These are phyloP conservation scores for Crossaster papposus DNA, from an alignment of 53 echinoderm and acorn worm genomes.

Conservation along the genomic window DNA sequence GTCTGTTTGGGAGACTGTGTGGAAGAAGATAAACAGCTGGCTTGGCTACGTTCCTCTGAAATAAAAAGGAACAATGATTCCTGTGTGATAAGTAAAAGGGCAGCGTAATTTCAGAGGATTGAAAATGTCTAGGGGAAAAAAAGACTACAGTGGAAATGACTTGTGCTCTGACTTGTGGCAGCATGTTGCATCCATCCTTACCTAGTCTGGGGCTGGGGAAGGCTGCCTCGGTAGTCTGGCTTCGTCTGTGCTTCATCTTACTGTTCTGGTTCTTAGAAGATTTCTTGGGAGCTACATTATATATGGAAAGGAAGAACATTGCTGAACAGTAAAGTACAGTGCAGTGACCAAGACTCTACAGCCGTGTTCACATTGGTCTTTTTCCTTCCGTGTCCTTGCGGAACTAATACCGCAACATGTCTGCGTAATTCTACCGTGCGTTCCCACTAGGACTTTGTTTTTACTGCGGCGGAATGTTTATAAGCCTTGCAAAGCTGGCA, in stretches of 20 bases:
- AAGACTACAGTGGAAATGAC: no score
- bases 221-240: slow-evolving; percentile 49
- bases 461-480: no score
- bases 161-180: not conserved
- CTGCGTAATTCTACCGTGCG: no score
- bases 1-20: slow-evolving; percentile 48
- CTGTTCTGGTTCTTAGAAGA: slow-evolving; percentile 22
- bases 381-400: no score
- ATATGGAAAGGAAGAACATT: not conserved
- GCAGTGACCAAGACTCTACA: not conserved
- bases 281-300: slow-evolving; percentile 46
- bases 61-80: not conserved
- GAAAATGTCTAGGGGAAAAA: no score
- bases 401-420: no score
- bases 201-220: slow-evolving; percentile 7
- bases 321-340: not conserved
- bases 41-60: not conserved
- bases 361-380: no score
- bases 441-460: no score
- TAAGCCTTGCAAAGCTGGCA: no score
- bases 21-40: not conserved
- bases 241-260: slow-evolving; percentile 51
- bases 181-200: not conserved
- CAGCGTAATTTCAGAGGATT: not conserved
- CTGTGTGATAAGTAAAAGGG: not conserved